These are phyloP conservation scores for Hucho hucho DNA, from an alignment of 2,113 vertebrate genomes.

Conservation along the genomic window DNA sequence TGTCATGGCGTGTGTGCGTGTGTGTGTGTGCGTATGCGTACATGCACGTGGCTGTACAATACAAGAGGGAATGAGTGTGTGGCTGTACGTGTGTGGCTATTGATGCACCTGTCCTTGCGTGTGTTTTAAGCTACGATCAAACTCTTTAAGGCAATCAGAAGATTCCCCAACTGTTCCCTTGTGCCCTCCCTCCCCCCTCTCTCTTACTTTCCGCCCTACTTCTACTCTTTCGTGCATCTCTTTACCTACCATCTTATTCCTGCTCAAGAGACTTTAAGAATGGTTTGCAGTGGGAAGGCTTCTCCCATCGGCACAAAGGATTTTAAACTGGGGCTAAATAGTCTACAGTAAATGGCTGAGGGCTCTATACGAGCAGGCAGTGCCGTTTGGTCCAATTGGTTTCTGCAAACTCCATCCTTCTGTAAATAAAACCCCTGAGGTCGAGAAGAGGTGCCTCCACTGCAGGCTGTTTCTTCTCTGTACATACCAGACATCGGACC, in stretches of 20 bases:
- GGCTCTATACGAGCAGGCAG: background rate
- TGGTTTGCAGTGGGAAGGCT: constrained; percentile 21
- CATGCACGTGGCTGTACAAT: constrained; percentile 1
- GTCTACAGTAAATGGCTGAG: constrained; percentile 30
- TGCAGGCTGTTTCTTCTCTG: too few species aligned
- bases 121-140: constrained; percentile 53
- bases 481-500: too few species aligned
- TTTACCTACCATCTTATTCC: constrained; percentile 2
- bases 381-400: constrained; percentile 33
- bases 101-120: background rate
- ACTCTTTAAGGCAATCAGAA: constrained; percentile 67
- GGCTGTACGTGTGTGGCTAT: constrained; percentile 10
- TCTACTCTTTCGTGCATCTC: constrained; percentile 47
- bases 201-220: constrained; percentile 68
- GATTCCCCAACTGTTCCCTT: constrained; percentile 28
- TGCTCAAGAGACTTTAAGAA: constrained; percentile 50
- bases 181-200: constrained; percentile 25
- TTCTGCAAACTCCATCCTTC: background rate
- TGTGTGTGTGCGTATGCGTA: constrained; percentile 63
- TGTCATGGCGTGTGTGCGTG: constrained; percentile 24
- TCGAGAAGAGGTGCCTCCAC: too few species aligned
- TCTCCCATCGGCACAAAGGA: constrained; percentile 54
- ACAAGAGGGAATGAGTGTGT: constrained; percentile 3
- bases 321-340: constrained; percentile 46
- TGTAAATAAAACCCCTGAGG: background rate